Evolutionary conservation across 2,888 invertebrate genomes (phyloP).

Genomic region (Rhingia campestris): DNA sequence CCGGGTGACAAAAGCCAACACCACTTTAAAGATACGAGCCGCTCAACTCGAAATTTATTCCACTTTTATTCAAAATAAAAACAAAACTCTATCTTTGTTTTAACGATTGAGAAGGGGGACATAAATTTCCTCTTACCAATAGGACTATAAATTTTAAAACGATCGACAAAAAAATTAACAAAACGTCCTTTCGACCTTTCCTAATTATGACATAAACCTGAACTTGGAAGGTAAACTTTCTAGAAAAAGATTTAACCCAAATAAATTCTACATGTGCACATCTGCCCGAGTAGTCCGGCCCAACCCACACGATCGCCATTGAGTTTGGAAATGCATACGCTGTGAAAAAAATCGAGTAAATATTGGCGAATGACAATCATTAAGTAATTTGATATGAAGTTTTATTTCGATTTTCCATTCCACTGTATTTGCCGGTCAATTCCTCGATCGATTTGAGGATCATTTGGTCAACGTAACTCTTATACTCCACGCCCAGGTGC

Average conservation of each 20-base stretch:
- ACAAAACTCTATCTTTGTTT: slow-evolving; percentile 18
- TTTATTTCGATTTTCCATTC: slow-evolving; percentile 60
- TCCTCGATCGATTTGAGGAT: slow-evolving; percentile 44
- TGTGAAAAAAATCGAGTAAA: slow-evolving; percentile 40
- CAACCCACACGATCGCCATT: slow-evolving; percentile 69
- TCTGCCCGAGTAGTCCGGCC: slow-evolving; percentile 25
- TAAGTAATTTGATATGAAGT: slow-evolving; percentile 76
- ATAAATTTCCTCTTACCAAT: slow-evolving; percentile 49
- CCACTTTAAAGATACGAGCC: slow-evolving; percentile 65
- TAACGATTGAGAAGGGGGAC: slow-evolving; percentile 14
- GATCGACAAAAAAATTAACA: slow-evolving; percentile 30
- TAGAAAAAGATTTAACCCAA: slow-evolving; percentile 41
- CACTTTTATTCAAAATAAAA: slow-evolving; percentile 45
- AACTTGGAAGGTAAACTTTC: slow-evolving; percentile 52
- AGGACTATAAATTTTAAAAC: slow-evolving; percentile 50
- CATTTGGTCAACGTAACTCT: slow-evolving; percentile 29
- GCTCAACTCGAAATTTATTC: slow-evolving; percentile 51
- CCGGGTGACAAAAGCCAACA: slow-evolving; percentile 68
- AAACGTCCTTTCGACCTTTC: slow-evolving; percentile 14
- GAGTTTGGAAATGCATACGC: slow-evolving; percentile 33
- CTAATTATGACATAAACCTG: slow-evolving; percentile 70
- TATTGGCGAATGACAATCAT: slow-evolving; percentile 76
- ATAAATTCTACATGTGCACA: slow-evolving; percentile 16
- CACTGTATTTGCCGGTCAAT: slow-evolving; percentile 38
- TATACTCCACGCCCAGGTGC: slow-evolving; percentile 68